A percentile compares a stretch with the other conserved stretches of the same genome.
phyloP scores from a whole-genome alignment of 2,113 vertebrate genomes.

The Bolborhynchus lineola region DNA sequence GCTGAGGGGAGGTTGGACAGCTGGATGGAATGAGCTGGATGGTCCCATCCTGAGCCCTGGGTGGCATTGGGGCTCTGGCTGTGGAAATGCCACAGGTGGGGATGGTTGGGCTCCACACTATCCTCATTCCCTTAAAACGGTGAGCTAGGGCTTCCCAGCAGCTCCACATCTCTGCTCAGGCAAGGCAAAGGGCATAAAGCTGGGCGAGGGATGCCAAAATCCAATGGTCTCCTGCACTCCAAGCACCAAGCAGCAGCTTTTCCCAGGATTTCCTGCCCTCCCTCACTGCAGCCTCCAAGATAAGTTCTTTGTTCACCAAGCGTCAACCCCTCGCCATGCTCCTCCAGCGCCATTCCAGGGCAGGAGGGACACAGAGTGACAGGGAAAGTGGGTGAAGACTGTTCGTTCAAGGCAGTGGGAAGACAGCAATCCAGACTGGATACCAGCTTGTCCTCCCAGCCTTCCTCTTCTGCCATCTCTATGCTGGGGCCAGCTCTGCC shows the following conservation, averaged over 20 bases:
- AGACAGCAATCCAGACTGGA: neutral
- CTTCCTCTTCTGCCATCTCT: neutral
- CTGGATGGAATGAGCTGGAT: neutral
- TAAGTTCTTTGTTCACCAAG: neutral
- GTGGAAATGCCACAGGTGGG: accelerated
- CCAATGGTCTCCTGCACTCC: neutral
- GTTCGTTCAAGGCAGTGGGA: neutral
- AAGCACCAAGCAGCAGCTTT: neutral
- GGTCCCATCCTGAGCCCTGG: neutral
- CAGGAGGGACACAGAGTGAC: neutral
- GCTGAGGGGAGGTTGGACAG: accelerated
- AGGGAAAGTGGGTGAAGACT: neutral
- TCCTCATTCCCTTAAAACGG: neutral
- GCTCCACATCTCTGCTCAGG: neutral
- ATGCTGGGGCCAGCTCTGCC: neutral
- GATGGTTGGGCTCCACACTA: accelerated
- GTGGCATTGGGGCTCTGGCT: neutral
- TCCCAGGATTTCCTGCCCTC: neutral
- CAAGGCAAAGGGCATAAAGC: neutral
- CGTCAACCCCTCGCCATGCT: neutral
- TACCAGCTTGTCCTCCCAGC: neutral
- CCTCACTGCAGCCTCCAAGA: neutral
- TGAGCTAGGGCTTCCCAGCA: neutral
- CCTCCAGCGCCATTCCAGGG: neutral
- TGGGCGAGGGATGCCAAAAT: neutral